Evolutionary conservation across 1,140 invertebrate species (phyloP).

Genomic region (Pomacea maculata): DNA sequence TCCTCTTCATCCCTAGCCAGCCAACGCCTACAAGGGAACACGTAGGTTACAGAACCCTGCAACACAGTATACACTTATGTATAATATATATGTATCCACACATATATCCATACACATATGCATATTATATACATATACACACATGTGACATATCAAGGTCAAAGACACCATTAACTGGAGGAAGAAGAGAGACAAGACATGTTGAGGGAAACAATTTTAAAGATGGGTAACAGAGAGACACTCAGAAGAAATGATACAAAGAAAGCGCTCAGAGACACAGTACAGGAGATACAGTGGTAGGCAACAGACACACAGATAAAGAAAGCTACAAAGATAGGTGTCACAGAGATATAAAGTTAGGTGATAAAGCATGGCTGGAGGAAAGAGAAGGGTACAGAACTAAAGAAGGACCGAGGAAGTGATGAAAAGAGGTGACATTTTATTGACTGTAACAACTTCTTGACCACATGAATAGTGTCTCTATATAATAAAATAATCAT

Average conservation of each 20-base stretch:
- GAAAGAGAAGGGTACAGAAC: no score
- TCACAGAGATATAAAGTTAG: not conserved
- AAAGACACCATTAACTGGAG: not conserved
- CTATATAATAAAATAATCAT: no score
- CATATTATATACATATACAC: not conserved
- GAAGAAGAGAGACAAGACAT: not conserved
- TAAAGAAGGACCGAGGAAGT: no score
- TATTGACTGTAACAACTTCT: no score
- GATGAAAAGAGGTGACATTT: no score
- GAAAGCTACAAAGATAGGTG: not conserved
- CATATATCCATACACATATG: not conserved
- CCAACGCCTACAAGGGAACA: slow-evolving; percentile 65
- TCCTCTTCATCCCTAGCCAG: slow-evolving; percentile 63
- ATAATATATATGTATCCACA: not conserved
- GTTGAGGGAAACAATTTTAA: not conserved
- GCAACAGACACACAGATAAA: not conserved
- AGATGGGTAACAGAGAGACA: slow-evolving; percentile 8
- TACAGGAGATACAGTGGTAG: no score
- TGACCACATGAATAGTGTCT: no score
- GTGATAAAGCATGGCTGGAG: no score
- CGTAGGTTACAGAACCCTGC: slow-evolving; percentile 60
- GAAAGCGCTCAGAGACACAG: not conserved
- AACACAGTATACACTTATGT: slow-evolving; percentile 15
- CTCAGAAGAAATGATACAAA: not conserved
- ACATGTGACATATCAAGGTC: not conserved